phyloP scores from a whole-genome alignment of 1,140 invertebrate genomes.

The Drosophila gunungcola region DNA sequence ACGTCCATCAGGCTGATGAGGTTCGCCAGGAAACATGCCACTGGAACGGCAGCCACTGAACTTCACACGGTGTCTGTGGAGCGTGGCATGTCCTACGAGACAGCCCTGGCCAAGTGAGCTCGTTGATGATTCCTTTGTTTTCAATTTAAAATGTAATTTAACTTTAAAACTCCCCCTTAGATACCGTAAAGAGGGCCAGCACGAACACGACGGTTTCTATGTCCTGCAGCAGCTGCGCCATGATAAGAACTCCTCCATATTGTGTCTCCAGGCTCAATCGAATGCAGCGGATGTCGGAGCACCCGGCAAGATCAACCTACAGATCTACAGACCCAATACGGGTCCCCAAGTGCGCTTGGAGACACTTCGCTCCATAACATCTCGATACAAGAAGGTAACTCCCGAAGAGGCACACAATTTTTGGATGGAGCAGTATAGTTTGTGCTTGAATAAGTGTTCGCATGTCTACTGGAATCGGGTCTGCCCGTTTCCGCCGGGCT shows the following conservation, averaged over 20 bases:
- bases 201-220: conserved; percentile 60
- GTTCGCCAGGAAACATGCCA: conserved; percentile 94
- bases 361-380: conserved; percentile 31
- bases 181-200: conserved; percentile 33
- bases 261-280: conserved; percentile 35
- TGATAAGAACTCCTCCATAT: conserved; percentile 55
- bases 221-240: conserved; percentile 41
- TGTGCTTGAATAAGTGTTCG: conserved; percentile 51
- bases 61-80: conserved; percentile 96
- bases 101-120: conserved; percentile 89
- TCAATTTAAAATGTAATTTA: background rate
- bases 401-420: conserved; percentile 28
- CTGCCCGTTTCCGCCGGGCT: conserved; percentile 39
- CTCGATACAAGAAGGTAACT: conserved; percentile 47
- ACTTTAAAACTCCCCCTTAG: conserved; percentile 3
- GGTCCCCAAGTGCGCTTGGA: conserved; percentile 64
- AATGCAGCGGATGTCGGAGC: background rate
- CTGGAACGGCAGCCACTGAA: conserved; percentile 95
- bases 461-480: conserved; percentile 55
- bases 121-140: no score
- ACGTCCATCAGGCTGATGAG: conserved; percentile 90
- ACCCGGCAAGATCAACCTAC: conserved; percentile 35
- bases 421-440: conserved; percentile 53
- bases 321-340: conserved; percentile 63
- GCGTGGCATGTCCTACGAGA: conserved; percentile 94